Evolutionary conservation across 2,888 invertebrate species (phyloP), one percentile per base, ranked within the genome.

Genomic region (Stenodema calcarata): DNA sequence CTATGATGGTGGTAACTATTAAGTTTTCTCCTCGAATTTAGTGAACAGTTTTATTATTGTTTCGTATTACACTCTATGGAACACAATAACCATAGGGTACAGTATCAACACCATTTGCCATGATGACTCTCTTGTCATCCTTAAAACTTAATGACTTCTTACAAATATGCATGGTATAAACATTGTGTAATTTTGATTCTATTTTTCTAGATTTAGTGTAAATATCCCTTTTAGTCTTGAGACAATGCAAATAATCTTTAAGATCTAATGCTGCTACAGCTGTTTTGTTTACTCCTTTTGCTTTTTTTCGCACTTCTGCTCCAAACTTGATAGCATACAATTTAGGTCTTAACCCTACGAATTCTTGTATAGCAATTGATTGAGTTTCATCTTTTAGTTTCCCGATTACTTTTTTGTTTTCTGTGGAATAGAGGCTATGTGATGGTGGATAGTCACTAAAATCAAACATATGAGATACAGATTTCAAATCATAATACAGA

Each of bases 381-480:
- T 89, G 89, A 44, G 88, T 89, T 86, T 91, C 90, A 88, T 90
- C 90, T 88, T 91, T 90, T 89, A 91, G 90, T 54, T 90, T 82
- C 2, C 90, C 90, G 2, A 90, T 30, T 0, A 90, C 88, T 88
- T 90, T 90, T 87, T 90, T 88, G 69, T 88, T 88, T 35, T 28
- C 62, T 16, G 35, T n/a, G n/a, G 86, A 81, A 47, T 70, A 87
- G 14, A 23, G 47, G 1, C 28, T 47, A 30, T 86, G 76, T 16
- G 89, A 76, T 11, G 54, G 9, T 11, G 83, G 35, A 87, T 90
- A 90, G 87, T 89, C 89, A 7, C 90, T 90, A 28, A 62, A 42
- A 89, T 91, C 91, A 88, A 91, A 91, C 18, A 69, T 14, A 14
- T 86, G 42, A n/a, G 73, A 35, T 16, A 84, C 35, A 18, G 44